phyloP scores from a whole-genome alignment of 2,888 invertebrate genomes.

The Gastracanthus pulcherrimus region DNA sequence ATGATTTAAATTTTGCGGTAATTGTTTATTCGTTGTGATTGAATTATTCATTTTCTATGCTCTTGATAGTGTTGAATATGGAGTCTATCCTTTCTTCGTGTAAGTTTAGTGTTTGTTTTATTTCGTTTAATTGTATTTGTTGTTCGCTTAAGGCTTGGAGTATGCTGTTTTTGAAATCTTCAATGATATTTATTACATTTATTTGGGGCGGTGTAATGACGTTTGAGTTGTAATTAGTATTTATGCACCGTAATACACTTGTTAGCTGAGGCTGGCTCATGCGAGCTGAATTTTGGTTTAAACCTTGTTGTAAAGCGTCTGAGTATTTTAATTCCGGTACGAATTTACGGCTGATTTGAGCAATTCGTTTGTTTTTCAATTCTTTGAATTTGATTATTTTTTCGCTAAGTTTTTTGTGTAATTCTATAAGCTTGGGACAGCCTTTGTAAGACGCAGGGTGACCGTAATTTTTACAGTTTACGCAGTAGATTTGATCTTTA shows the following conservation, averaged over 20 bases:
- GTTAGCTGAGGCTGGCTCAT: too few relatives aligned
- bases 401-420: neutral
- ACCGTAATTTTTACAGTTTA: slow-evolving; percentile 16
- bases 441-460: slow-evolving; percentile 41
- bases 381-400: neutral
- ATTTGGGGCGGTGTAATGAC: too few relatives aligned
- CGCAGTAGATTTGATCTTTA: slow-evolving; percentile 14
- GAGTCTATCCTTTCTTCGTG: neutral
- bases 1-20: neutral
- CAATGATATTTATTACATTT: too few relatives aligned
- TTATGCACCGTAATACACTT: too few relatives aligned
- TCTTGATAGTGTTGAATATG: neutral
- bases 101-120: neutral
- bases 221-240: too few relatives aligned
- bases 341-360: neutral
- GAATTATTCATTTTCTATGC: neutral
- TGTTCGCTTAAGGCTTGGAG: neutral
- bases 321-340: neutral
- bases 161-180: neutral
- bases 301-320: neutral
- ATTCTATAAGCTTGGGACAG: neutral
- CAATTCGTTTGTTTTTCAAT: neutral
- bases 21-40: neutral
- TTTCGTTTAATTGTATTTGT: neutral
- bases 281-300: neutral